Conservation (phyloP, 2,113 vertebrate species). For the Menura novaehollandiae region DNA sequence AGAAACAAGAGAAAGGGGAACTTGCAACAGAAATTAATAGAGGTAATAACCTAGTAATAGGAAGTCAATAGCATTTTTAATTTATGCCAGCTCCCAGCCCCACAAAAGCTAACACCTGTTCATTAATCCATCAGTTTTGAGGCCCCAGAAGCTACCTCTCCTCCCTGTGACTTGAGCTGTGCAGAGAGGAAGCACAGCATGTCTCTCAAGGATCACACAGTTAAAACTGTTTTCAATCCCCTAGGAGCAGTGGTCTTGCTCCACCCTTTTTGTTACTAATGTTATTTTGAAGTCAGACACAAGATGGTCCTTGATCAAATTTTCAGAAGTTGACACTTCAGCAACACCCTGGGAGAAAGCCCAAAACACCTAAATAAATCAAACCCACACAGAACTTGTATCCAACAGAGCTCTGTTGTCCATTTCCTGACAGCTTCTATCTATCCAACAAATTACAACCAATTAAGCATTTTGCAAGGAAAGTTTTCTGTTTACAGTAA, state of each 20-base stretch:
- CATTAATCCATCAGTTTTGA: not conserved
- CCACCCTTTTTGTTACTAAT: not conserved
- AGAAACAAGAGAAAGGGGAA: not conserved
- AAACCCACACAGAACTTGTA: not conserved
- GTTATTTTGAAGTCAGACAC: not conserved
- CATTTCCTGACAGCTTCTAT: not conserved
- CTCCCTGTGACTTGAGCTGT: not conserved
- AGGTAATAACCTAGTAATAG: not conserved
- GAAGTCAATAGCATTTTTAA: not conserved
- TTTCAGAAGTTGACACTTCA: not conserved
- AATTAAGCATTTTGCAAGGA: not conserved
- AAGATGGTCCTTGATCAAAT: not conserved
- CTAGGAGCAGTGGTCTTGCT: not conserved
- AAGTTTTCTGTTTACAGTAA: not conserved
- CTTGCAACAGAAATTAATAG: not conserved
- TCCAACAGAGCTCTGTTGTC: not conserved
- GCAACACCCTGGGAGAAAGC: not conserved
- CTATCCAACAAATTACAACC: conserved; percentile 5
- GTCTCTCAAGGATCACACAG: not conserved
- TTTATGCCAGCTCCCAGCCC: not conserved
- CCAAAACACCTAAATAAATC: not conserved
- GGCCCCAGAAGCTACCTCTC: not conserved
- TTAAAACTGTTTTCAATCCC: not conserved
- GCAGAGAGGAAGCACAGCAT: not conserved
- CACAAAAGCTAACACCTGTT: not conserved